phyloP scores from a whole-genome alignment of 2,888 invertebrate genomes.

The Sylvicola cinctus region DNA sequence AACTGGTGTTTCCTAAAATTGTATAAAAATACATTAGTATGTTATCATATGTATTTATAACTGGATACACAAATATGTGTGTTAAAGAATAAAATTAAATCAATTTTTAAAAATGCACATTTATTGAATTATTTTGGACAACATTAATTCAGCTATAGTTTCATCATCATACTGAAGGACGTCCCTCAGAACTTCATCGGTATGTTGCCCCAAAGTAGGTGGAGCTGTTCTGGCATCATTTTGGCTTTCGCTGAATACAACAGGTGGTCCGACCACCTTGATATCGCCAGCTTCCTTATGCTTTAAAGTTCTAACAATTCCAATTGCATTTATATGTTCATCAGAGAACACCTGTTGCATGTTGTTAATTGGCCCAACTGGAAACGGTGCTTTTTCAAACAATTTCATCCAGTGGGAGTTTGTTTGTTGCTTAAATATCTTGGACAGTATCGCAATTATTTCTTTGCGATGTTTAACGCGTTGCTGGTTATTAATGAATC shows the following conservation, averaged over 20 bases:
- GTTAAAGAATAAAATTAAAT: constrained; percentile 1
- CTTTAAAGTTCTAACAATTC: constrained; percentile 45
- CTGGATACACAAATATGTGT: constrained; percentile 4
- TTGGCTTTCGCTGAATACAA: constrained; percentile 50
- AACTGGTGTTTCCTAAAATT: constrained; percentile 30
- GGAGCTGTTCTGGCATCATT: constrained; percentile 55
- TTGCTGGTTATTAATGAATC: constrained; percentile 47
- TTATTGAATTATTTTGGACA: neutral
- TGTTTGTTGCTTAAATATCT: constrained; percentile 37
- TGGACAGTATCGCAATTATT: constrained; percentile 39
- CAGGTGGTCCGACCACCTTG: constrained; percentile 71
- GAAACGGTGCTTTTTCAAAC: constrained; percentile 57
- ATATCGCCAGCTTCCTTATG: constrained; percentile 51
- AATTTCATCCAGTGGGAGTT: constrained; percentile 52
- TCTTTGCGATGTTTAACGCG: constrained; percentile 58
- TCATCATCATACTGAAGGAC: constrained; percentile 39
- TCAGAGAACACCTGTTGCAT: constrained; percentile 73
- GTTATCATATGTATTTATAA: neutral
- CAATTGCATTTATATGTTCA: constrained; percentile 56
- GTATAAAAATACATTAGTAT: constrained; percentile 1
- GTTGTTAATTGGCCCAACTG: constrained; percentile 77
- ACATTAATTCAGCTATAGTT: constrained; percentile 25
- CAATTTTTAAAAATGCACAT: neutral
- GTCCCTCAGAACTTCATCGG: constrained; percentile 47
- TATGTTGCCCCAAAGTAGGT: constrained; percentile 76